phyloP scores from a whole-genome alignment of 1,140 invertebrate species.

The Cydia amplana region DNA sequence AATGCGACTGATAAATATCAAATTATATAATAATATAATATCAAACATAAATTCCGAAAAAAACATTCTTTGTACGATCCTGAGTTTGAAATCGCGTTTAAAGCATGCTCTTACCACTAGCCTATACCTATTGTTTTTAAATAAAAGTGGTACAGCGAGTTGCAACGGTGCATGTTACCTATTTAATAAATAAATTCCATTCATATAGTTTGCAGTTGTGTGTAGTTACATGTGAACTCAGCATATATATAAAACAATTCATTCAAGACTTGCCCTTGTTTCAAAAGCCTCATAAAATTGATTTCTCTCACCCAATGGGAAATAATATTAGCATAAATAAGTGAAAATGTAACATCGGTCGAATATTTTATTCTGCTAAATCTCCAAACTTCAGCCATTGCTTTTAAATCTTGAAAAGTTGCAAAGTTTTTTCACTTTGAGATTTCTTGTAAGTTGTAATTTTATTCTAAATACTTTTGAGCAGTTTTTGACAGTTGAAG shows the following conservation, averaged over 20 bases:
- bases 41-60: too few species aligned
- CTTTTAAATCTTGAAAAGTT: conserved; percentile 29
- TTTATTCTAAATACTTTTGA: conserved; percentile 29
- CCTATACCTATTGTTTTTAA: too few species aligned
- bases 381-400: conserved; percentile 16
- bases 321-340: conserved; percentile 21
- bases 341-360: conserved; percentile 18
- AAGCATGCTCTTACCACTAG: too few species aligned
- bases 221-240: neutral
- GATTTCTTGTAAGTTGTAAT: conserved; percentile 22
- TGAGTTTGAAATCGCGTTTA: too few species aligned
- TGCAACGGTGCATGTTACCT: too few species aligned
- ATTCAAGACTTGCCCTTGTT: neutral
- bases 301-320: neutral
- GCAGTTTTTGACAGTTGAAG: conserved; percentile 25
- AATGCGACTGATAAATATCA: neutral
- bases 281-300: neutral
- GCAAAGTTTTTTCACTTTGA: conserved; percentile 19
- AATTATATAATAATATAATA: too few species aligned
- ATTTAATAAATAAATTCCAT: neutral
- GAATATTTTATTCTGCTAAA: conserved; percentile 24
- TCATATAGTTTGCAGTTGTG: too few species aligned
- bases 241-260: neutral
- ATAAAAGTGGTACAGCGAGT: too few species aligned
- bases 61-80: too few species aligned